Evolutionary conservation across 2,888 invertebrate genomes (phyloP).

Genomic region (Tipula confusa): DNA sequence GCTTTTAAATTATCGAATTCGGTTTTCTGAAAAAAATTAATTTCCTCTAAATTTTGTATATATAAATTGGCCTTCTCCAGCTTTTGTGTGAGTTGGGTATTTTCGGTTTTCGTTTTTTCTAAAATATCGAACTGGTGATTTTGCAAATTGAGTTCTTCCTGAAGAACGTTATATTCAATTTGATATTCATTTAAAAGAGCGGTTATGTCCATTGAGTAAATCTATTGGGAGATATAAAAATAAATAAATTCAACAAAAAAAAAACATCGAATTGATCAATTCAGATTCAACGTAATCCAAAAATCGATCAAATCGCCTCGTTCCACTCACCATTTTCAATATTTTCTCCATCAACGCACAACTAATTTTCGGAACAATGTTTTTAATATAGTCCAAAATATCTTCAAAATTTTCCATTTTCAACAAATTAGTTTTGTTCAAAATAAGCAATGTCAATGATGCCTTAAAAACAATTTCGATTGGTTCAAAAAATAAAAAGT

Average conservation of each 20-base stretch:
- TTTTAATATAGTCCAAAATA: slow-evolving; percentile 89
- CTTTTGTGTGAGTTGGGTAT: background rate
- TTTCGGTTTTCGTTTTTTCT: slow-evolving; percentile 42
- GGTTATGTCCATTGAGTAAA: slow-evolving; percentile 66
- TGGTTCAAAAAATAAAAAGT: slow-evolving; percentile 85
- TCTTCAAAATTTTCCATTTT: slow-evolving; percentile 86
- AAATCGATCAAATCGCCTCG: background rate
- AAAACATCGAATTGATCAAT: background rate
- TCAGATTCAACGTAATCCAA: background rate
- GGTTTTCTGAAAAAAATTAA: slow-evolving; percentile 27
- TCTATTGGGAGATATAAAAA: too few species aligned
- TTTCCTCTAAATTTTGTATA: slow-evolving; percentile 15
- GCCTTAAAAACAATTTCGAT: slow-evolving; percentile 87
- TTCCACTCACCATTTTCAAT: slow-evolving; percentile 67
- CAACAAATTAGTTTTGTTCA: slow-evolving; percentile 79
- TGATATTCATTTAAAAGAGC: slow-evolving; percentile 85
- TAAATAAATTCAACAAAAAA: too few species aligned
- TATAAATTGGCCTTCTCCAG: background rate
- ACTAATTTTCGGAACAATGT: slow-evolving; percentile 68
- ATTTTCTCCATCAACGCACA: slow-evolving; percentile 67
- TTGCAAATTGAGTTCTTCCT: slow-evolving; percentile 83
- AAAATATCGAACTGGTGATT: slow-evolving; percentile 68
- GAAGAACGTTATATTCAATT: slow-evolving; percentile 89
- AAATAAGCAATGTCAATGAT: slow-evolving; percentile 75
- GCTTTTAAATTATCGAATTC: background rate